phyloP scores from a whole-genome alignment of 2,797 vertebrate species.

The Triplophysa bombifrons region DNA sequence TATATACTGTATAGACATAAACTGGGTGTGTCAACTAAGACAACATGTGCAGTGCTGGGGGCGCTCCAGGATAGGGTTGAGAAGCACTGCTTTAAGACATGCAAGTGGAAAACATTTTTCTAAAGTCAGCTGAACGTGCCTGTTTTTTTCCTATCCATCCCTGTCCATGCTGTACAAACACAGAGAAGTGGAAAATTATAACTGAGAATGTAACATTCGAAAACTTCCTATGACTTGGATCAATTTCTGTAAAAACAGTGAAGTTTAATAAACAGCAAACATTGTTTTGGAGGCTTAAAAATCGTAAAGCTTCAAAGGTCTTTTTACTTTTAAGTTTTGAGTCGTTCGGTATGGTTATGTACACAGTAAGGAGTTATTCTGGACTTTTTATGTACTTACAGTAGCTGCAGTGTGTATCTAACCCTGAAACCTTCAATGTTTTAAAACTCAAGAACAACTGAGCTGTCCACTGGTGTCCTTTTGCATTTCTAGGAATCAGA shows the following conservation, averaged over 20 bases:
- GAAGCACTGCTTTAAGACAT: neutral
- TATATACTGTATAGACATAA: neutral
- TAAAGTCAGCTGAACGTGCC: neutral
- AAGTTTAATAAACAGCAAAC: neutral
- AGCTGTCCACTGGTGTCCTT: slow-evolving; percentile 1
- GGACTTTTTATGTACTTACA: too few relatives aligned
- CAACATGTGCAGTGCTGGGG: neutral
- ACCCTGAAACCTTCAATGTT: too few relatives aligned
- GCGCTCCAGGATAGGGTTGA: neutral
- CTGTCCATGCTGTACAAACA: neutral
- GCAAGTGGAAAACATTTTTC: neutral
- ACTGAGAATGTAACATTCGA: neutral
- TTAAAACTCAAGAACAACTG: neutral
- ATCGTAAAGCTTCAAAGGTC: neutral
- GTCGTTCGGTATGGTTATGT: too few relatives aligned
- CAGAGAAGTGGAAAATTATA: neutral
- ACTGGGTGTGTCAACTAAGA: neutral
- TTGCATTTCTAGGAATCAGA: neutral
- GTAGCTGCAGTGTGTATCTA: too few relatives aligned
- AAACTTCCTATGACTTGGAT: neutral
- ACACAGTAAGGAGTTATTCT: too few relatives aligned
- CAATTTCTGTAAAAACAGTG: neutral
- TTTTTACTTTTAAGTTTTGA: too few relatives aligned
- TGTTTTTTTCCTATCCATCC: neutral
- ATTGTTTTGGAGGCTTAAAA: neutral